phyloP scores from a whole-genome alignment of 2,797 vertebrate genomes.

The Epinephelus awoara region DNA sequence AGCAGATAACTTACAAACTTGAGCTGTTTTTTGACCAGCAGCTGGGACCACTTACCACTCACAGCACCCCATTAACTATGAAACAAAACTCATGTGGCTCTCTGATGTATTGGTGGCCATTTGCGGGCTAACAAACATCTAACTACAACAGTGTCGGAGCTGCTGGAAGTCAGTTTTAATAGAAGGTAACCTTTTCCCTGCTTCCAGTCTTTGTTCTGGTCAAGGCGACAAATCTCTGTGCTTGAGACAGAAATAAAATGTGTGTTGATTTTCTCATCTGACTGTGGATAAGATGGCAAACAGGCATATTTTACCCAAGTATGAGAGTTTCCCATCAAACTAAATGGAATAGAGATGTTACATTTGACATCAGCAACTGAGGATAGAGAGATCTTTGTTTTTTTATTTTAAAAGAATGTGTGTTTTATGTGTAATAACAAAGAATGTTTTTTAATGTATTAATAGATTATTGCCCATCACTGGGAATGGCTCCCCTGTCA shows the following conservation, averaged over 20 bases:
- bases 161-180: neutral
- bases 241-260: neutral
- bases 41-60: neutral
- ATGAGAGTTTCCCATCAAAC: neutral
- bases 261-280: neutral
- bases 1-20: neutral
- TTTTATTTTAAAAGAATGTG: too few relatives aligned
- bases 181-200: neutral
- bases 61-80: neutral
- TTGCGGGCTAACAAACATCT: too few relatives aligned
- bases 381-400: too few relatives aligned
- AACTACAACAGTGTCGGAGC: neutral
- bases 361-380: too few relatives aligned
- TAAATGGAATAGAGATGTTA: neutral
- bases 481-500: neutral
- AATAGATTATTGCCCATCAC: neutral
- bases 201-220: neutral
- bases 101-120: too few relatives aligned
- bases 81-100: neutral
- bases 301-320: neutral
- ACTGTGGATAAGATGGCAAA: neutral
- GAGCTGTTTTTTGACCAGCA: neutral
- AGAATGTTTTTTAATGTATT: neutral
- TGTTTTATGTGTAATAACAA: neutral
- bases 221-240: neutral